phyloP scores from a whole-genome alignment of 2,888 invertebrate genomes.

The Andrena minutula region DNA sequence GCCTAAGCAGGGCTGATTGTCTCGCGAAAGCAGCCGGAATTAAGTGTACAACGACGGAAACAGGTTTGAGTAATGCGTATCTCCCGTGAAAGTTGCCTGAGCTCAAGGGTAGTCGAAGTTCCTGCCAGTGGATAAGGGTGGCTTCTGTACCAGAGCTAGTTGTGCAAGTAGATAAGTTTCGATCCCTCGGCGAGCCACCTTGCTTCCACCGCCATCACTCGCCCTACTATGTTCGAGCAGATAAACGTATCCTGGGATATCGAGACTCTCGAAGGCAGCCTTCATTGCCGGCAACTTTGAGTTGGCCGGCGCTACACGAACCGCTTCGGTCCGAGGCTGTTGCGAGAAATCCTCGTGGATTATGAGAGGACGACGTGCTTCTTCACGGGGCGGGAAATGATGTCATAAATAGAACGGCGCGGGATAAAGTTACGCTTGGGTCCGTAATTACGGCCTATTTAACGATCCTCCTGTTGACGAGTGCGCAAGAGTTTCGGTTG shows the following conservation, averaged over 20 bases:
- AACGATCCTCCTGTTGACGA: conserved; percentile 18
- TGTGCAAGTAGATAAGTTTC: conserved; percentile 84
- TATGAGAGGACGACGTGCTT: conserved; percentile 60
- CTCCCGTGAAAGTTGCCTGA: conserved; percentile 76
- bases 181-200: conserved; percentile 82
- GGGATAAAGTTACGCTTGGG: conserved; percentile 52
- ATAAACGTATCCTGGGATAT: conserved; percentile 78
- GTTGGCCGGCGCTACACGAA: conserved; percentile 63
- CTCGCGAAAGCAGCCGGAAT: conserved; percentile 63
- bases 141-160: conserved; percentile 81
- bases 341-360: conserved; percentile 65
- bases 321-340: conserved; percentile 47
- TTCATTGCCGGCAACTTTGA: conserved; percentile 69
- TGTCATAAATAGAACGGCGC: conserved; percentile 31
- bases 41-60: conserved; percentile 70
- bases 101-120: conserved; percentile 77
- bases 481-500: conserved; percentile 2
- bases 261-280: conserved; percentile 61
- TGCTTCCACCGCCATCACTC: conserved; percentile 76
- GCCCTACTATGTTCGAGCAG: conserved; percentile 72
- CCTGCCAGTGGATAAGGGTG: conserved; percentile 80
- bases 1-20: conserved; percentile 26
- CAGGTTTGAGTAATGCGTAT: conserved; percentile 82
- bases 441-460: conserved; percentile 34
- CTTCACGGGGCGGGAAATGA: conserved; percentile 38